Conservation (phyloP, 2,113 vertebrate species). For the Sciurus niger region DNA sequence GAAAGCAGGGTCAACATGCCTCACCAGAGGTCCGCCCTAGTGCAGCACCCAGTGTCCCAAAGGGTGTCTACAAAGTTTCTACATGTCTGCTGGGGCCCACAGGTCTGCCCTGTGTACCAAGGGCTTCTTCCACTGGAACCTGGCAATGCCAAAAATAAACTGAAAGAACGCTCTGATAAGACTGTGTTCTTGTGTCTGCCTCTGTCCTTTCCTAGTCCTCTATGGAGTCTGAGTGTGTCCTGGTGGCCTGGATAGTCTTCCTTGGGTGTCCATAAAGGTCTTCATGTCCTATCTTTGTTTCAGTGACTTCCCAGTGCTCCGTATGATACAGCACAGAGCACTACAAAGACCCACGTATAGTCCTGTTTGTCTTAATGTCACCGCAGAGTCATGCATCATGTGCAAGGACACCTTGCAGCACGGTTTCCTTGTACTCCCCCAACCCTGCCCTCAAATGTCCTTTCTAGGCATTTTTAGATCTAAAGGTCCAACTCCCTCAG, state of each 20-base stretch:
- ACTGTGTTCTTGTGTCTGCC: too few species aligned
- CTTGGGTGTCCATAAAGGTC: too few species aligned
- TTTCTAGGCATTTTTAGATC: too few species aligned
- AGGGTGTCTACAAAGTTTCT: background rate
- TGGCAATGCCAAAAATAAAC: too few species aligned
- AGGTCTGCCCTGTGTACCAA: background rate
- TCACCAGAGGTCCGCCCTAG: background rate
- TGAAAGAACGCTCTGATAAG: too few species aligned
- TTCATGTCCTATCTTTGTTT: background rate
- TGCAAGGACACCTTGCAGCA: background rate
- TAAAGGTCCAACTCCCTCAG: background rate
- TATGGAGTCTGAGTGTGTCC: background rate
- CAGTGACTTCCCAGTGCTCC: background rate
- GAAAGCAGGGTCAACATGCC: background rate
- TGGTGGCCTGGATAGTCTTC: background rate
- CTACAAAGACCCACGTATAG: background rate
- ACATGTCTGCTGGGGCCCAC: background rate
- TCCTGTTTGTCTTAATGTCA: background rate
- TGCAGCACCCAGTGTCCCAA: accelerated
- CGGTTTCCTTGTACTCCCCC: background rate
- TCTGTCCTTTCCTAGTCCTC: background rate
- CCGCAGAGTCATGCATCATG: background rate
- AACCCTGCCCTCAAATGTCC: background rate
- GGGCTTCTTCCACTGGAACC: background rate
- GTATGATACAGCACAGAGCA: background rate